phyloP scores from a whole-genome alignment of 2,797 vertebrate genomes.

The Bradypodion pumilum region DNA sequence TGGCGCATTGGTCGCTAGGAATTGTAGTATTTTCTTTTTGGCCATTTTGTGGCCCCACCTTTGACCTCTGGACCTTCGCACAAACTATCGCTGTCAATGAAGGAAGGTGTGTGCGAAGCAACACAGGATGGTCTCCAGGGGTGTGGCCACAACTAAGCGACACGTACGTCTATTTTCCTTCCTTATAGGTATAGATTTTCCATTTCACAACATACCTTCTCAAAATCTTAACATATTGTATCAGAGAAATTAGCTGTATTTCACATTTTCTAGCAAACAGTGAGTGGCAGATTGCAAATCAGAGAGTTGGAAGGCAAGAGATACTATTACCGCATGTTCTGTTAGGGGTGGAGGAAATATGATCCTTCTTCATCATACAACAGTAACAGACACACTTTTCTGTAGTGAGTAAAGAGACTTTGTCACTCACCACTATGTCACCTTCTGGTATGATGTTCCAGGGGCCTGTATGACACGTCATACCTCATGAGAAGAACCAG shows the following conservation, averaged over 20 bases:
- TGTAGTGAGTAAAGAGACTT: slow-evolving; percentile 79
- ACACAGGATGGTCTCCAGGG: no score
- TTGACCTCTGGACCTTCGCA: no score
- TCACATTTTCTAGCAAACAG: slow-evolving; percentile 6
- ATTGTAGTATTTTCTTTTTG: no score
- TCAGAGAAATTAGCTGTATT: slow-evolving; percentile 50
- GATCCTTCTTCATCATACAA: slow-evolving; percentile 58
- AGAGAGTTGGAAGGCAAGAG: slow-evolving; percentile 17
- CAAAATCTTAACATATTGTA: slow-evolving; percentile 44
- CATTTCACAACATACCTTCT: slow-evolving; percentile 26
- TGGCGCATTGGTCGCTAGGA: no score
- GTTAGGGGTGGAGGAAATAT: background rate
- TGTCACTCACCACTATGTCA: slow-evolving; percentile 75
- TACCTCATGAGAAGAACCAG: slow-evolving; percentile 80
- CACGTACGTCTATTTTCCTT: no score
- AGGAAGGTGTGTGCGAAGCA: no score
- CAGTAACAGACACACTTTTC: slow-evolving; percentile 76
- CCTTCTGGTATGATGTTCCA: slow-evolving; percentile 72
- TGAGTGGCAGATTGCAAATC: slow-evolving; percentile 22
- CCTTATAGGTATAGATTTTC: no score
- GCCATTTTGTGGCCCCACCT: no score
- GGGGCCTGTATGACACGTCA: slow-evolving; percentile 73
- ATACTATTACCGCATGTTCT: slow-evolving; percentile 28
- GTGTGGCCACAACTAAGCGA: no score
- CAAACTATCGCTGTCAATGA: no score